Conservation (phyloP, 2,113 vertebrate genomes). For the Phasianus colchicus region DNA sequence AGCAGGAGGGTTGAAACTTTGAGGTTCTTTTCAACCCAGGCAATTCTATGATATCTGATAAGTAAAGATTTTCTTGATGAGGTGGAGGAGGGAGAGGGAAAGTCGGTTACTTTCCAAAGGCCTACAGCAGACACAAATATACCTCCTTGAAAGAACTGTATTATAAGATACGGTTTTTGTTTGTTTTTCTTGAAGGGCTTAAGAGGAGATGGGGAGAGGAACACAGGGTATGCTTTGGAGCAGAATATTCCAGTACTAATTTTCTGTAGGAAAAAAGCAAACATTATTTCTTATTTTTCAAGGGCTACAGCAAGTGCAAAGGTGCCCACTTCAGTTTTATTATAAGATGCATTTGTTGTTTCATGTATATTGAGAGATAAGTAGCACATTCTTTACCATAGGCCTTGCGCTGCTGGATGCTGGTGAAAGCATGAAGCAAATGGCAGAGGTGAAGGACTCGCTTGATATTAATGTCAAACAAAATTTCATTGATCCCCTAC, state of each 20-base stretch:
- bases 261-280: not conserved
- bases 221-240: not conserved
- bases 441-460: constrained; percentile 93
- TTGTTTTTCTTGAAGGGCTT: not conserved
- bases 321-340: not conserved
- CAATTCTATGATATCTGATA: not conserved
- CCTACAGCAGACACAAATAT: not conserved
- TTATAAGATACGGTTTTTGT: not conserved
- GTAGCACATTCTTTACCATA: constrained; percentile 56
- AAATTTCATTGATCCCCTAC: constrained; percentile 94
- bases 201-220: not conserved
- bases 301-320: not conserved
- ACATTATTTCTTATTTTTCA: not conserved
- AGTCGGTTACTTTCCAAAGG: not conserved
- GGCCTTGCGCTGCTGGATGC: constrained; percentile 87
- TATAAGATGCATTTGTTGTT: not conserved
- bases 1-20: too few relatives aligned
- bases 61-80: not conserved
- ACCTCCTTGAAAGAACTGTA: not conserved
- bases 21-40: too few relatives aligned
- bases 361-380: not conserved
- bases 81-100: not conserved
- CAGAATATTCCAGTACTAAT: not conserved
- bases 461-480: constrained; percentile 95
- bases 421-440: constrained; percentile 93